Base-by-base conservation (phyloP, 2,113 vertebrate genomes). In the Cariama cristata region DNA sequence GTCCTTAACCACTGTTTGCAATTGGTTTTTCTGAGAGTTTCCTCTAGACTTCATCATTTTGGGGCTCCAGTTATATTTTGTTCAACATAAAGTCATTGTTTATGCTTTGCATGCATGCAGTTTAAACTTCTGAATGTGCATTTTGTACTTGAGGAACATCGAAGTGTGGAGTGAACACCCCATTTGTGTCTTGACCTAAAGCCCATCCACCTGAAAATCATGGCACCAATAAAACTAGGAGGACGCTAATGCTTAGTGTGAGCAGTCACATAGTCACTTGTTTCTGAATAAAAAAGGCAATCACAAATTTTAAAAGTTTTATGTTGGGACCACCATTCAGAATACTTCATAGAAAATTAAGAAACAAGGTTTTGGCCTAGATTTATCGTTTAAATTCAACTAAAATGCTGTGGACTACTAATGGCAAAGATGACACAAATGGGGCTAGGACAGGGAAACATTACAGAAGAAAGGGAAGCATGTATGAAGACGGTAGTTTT, bases 61-160 rank as follows among this genome's bases (percentile, higher is more conserved):
- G 9, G 64, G 28, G 30, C 23, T 82, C 45, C 5, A 3, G 63
- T 42, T 83, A 35, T 52, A 90, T 90, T 74, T 55, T 85, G 17
- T 72, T 83, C n/a, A 79, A 32, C 14, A 22, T 66, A 63, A 76
- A 73, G 55, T 87, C 53, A 85, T 47, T 59, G 9, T 86, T 94
- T 84, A 59, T 76, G 76, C 60, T 95, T 93, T 93, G 92, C 87
- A 88, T 93, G 92, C 87, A 88, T 94, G 88, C 76, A 88, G 22
- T 59, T 86, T 92, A 71, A 84, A 80, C 12, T 68, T 82, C n/a
- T 86, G 28, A 74, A 26, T 80, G 38, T 82, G 33, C 5, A 0
- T 90, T 69, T 90, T 88, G 24, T 59, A 72, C 40, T 58, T 69
- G 38, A 72, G 14, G 44, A 73, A 60, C 26, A 68, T 77, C 42